These are phyloP conservation scores for Loriculus beryllinus DNA, from an alignment of 2,797 vertebrate species.

Conservation along the genomic window DNA sequence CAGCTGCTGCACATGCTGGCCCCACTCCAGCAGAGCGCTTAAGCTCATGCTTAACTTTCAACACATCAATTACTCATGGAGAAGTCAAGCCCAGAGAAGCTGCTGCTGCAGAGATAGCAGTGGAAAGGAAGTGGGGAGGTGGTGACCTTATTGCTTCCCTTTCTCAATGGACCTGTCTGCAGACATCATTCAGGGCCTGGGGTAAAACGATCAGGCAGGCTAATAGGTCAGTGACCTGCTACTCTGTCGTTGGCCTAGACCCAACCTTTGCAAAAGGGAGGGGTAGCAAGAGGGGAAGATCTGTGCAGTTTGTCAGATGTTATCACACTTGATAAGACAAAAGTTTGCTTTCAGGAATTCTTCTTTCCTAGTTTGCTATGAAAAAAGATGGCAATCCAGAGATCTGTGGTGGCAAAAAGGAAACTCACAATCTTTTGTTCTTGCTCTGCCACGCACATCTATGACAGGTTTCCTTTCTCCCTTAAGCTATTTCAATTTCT, in stretches of 20 bases:
- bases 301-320: constrained; percentile 50
- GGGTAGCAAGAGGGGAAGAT: constrained; percentile 1
- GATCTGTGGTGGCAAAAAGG: neutral
- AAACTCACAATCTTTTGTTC: constrained; percentile 10
- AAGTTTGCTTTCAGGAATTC: constrained; percentile 29
- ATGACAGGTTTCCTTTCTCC: constrained; percentile 28
- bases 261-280: neutral
- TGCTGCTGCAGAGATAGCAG: constrained; percentile 9
- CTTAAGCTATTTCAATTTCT: constrained; percentile 42
- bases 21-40: constrained; percentile 52
- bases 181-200: neutral
- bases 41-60: constrained; percentile 60
- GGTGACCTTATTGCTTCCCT: constrained; percentile 49
- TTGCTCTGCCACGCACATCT: neutral
- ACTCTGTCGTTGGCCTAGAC: neutral
- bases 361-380: neutral
- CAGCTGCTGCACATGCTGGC: constrained; percentile 31
- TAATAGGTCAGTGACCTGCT: constrained; percentile 48
- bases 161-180: constrained; percentile 35
- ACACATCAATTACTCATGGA: constrained; percentile 48
- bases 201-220: neutral
- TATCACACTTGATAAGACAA: constrained; percentile 41
- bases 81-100: constrained; percentile 42
- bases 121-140: constrained; percentile 56
- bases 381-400: neutral